These are phyloP conservation scores for Atopsyche davidsoni DNA, from an alignment of 1,140 invertebrate species.

Conservation along the genomic window DNA sequence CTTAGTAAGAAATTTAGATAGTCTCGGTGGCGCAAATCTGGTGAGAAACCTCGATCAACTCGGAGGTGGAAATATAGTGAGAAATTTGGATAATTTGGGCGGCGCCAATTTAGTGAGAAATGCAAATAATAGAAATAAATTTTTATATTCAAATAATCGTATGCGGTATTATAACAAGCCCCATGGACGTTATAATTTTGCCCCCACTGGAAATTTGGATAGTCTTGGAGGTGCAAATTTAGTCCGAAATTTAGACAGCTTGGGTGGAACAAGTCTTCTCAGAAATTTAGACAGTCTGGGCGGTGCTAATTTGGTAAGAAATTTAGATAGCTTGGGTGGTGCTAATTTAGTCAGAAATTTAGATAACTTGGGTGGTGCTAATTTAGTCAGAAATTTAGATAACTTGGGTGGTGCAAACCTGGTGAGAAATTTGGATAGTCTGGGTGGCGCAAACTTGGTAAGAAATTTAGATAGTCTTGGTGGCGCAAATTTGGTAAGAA, in stretches of 20 bases:
- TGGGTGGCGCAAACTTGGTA: constrained; percentile 40
- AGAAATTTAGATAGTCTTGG: constrained; percentile 44
- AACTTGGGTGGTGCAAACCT: constrained; percentile 32
- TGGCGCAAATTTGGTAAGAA: constrained; percentile 42
- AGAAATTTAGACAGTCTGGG: constrained; percentile 40
- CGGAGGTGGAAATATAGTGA: constrained; percentile 40
- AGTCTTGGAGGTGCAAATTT: constrained; percentile 32
- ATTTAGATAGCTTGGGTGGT: constrained; percentile 43
- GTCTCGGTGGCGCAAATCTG: constrained; percentile 42
- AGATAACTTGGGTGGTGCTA: constrained; percentile 34
- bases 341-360: constrained; percentile 42
- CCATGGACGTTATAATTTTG: too few relatives aligned
- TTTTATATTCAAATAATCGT: too few relatives aligned
- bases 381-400: constrained; percentile 33
- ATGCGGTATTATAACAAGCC: constrained; percentile 40
- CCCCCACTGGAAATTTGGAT: constrained; percentile 34
- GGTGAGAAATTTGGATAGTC: constrained; percentile 36
- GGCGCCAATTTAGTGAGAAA: constrained; percentile 43
- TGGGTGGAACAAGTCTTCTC: constrained; percentile 44
- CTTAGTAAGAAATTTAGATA: constrained; percentile 38
- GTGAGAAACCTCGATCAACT: constrained; percentile 39
- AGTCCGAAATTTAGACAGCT: constrained; percentile 39
- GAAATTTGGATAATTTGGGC: constrained; percentile 42
- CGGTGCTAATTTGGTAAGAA: constrained; percentile 41
- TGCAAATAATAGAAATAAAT: too few relatives aligned